Evolutionary conservation across 2,797 vertebrate genomes (phyloP), one percentile per base, ranked within the genome.

Genomic region (Channallabes apus): DNA sequence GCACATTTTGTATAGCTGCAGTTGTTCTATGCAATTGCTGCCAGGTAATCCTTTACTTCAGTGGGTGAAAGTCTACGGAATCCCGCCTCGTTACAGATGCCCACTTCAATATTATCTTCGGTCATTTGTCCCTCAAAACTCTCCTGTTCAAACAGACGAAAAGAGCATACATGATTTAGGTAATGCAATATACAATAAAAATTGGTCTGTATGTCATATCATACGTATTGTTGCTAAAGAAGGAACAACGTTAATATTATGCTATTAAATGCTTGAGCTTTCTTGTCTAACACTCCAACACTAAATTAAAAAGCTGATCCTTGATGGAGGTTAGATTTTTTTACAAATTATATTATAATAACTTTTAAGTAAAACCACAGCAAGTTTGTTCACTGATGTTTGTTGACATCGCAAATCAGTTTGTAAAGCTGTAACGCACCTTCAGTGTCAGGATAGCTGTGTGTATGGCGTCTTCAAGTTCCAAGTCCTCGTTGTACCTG

Each of bases 61-160:
- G 98, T 96, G 58, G 98, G 96, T 89, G 97, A 97, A 5, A 99
- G 97, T 92, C 98, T 96, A 92, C 98, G 96, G 92, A 99, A 99
- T 85, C 98, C 98, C 1, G 96, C 96, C 91, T 99, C 98, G 0
- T 99, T 99, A 91, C 98, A 99, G 94, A 99, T 99, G 85, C 98
- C 98, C 89, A 99, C 98, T 89, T 99, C 98, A 69, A 99, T 99
- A 91, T 99, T 99, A 90, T 99, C 98, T 93, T 99, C 98, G 72
- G 98, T 99, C 98, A 99, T 99, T 82, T 99, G 98, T 88, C 98
- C 98, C 94, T 99, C 98, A 92, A 99, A 99, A 91, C 98, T 99
- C 92, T 99, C 98, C 98, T 99, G 83, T 90, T 84, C 27, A n/a
- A 83, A 71, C 5, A 86, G 46, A 20, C 11, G 17, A 56, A 59